A percentile compares a stretch with the other conserved stretches of the same genome.
Evolutionary conservation across 2,113 vertebrate species (phyloP).

Genomic region (Gopherus evgoodei): DNA sequence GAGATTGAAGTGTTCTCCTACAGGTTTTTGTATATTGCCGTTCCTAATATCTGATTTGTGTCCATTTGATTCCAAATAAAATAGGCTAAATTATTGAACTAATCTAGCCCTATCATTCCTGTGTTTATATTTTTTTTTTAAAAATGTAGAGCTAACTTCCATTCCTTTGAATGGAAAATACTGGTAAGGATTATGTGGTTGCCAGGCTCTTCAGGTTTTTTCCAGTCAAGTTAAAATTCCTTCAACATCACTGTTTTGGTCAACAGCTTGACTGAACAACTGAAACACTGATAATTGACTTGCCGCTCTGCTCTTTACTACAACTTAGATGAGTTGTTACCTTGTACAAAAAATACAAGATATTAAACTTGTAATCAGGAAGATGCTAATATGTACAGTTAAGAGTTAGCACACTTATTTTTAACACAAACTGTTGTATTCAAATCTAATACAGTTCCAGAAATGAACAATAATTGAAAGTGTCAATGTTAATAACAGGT

Average conservation of each 20-base stretch:
- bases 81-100: not conserved
- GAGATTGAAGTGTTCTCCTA: too few species aligned
- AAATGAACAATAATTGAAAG: constrained; percentile 30
- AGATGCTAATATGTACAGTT: not conserved
- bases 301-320: not conserved
- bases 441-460: constrained; percentile 15
- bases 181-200: not conserved
- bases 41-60: too few species aligned
- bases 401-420: not conserved
- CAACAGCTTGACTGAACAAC: not conserved
- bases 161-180: not conserved
- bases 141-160: not conserved
- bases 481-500: constrained; percentile 75
- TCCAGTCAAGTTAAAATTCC: not conserved
- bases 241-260: not conserved
- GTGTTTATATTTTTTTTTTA: not conserved
- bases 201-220: not conserved
- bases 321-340: not conserved
- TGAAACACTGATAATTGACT: not conserved
- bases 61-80: not conserved
- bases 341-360: not conserved
- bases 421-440: not conserved
- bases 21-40: too few species aligned
- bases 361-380: not conserved
- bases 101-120: not conserved